These are phyloP conservation scores for Australoheros facetus DNA, from an alignment of 2,797 vertebrate species.

Conservation along the genomic window DNA sequence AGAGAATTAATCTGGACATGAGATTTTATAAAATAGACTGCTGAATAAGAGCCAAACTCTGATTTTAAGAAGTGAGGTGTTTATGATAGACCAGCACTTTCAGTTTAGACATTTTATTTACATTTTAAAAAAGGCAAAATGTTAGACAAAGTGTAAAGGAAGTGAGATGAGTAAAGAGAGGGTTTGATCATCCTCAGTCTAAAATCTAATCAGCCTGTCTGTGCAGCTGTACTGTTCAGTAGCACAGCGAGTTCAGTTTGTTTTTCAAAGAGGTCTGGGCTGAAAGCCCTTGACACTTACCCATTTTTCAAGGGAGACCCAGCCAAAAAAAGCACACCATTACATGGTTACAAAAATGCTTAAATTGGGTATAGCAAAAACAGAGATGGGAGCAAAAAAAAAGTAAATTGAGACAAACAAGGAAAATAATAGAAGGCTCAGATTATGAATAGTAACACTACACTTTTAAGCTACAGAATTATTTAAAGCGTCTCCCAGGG, in stretches of 20 bases:
- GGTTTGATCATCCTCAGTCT: not conserved
- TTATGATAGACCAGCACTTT: not conserved
- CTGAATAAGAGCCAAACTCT: not conserved
- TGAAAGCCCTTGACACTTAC: not conserved
- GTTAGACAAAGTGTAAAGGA: not conserved
- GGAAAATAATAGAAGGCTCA: not conserved
- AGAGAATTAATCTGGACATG: not conserved
- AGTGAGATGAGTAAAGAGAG: not conserved
- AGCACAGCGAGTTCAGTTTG: not conserved
- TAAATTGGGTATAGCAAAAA: not conserved
- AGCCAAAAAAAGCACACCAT: not conserved
- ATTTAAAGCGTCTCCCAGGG: not conserved
- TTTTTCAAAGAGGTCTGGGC: accelerated
- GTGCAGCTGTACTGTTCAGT: not conserved
- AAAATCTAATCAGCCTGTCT: not conserved
- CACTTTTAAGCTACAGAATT: not conserved
- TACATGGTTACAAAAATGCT: not conserved
- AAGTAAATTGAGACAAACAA: not conserved
- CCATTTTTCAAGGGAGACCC: not conserved
- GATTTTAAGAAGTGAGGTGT: not conserved
- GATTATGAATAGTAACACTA: not conserved
- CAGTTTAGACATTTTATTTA: no score
- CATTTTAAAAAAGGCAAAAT: not conserved
- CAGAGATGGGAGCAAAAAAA: not conserved
- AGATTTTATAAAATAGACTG: not conserved